Conservation (phyloP, 1,140 invertebrate genomes). For the Schlechtendalia chinensis region DNA sequence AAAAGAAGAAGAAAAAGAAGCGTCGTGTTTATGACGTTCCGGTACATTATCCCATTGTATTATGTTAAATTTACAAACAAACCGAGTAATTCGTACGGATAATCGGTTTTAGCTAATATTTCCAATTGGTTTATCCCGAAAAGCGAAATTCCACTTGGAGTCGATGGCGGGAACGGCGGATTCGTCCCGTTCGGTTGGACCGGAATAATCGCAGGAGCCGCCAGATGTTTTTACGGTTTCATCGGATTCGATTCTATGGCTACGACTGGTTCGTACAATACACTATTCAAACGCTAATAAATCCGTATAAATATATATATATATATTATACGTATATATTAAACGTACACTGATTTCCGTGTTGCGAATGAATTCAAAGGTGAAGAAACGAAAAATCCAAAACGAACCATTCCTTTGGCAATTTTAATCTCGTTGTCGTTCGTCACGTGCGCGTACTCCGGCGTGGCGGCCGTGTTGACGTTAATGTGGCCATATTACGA, state of each 20-base stretch:
- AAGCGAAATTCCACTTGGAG: constrained; percentile 60
- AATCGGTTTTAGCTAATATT: constrained; percentile 57
- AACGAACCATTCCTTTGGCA: constrained; percentile 85
- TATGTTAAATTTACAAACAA: too few relatives aligned
- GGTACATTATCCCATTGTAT: too few relatives aligned
- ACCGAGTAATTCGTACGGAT: too few relatives aligned
- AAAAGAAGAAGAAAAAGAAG: too few relatives aligned
- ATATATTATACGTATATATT: too few relatives aligned
- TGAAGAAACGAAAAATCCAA: constrained; percentile 73
- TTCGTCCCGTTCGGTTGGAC: constrained; percentile 79
- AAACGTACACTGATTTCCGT: not conserved
- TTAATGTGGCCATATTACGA: constrained; percentile 86
- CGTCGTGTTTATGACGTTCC: too few relatives aligned
- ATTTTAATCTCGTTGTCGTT: constrained; percentile 79
- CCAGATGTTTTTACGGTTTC: constrained; percentile 84
- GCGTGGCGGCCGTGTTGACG: constrained; percentile 81
- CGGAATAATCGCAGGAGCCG: constrained; percentile 78
- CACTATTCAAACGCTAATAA: not conserved
- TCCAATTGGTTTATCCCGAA: constrained; percentile 69
- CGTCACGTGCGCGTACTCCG: constrained; percentile 84
- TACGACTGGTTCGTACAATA: constrained; percentile 61
- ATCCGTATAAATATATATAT: too few relatives aligned
- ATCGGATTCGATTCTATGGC: constrained; percentile 88
- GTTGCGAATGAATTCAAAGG: too few relatives aligned
- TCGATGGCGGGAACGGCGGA: constrained; percentile 67